These are phyloP conservation scores for Podabrus alpinus DNA, from an alignment of 2,888 invertebrate species.

Conservation along the genomic window DNA sequence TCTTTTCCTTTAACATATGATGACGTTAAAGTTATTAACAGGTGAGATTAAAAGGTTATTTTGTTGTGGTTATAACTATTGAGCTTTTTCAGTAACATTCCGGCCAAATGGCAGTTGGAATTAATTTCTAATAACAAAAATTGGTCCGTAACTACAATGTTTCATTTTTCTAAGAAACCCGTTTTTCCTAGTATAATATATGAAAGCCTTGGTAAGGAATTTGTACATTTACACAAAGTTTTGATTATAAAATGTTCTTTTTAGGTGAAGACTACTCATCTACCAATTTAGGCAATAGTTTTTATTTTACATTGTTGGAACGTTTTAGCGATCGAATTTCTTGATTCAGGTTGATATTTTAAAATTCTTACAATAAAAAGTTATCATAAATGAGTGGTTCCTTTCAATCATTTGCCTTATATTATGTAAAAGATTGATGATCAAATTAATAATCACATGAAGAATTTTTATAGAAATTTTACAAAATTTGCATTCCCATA, in stretches of 20 bases:
- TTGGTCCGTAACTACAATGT: conserved; percentile 34
- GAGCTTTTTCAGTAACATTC: conserved; percentile 9
- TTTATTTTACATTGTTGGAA: conserved; percentile 29
- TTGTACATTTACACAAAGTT: not conserved
- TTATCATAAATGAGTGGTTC: too few species aligned
- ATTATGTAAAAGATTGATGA: too few species aligned
- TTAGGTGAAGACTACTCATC: not conserved
- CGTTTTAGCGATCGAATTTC: conserved; percentile 23
- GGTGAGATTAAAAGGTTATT: conserved; percentile 7
- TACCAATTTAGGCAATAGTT: conserved; percentile 3
- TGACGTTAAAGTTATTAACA: conserved; percentile 12
- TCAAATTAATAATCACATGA: too few species aligned
- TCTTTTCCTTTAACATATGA: conserved; percentile 9
- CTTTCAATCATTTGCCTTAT: too few species aligned
- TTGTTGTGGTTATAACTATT: not conserved
- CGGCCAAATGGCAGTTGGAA: conserved; percentile 22
- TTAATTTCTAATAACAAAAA: conserved; percentile 9
- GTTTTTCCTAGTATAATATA: conserved; percentile 58
- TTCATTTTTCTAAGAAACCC: conserved; percentile 56
- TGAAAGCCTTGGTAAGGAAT: conserved; percentile 1
- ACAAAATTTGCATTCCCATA: too few species aligned
- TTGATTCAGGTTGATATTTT: not conserved
- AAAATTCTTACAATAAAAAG: too few species aligned
- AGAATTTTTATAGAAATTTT: too few species aligned
- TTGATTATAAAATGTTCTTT: not conserved